These are phyloP conservation scores for Trissoscelio sp. DNA, from an alignment of 2,888 invertebrate species.

Conservation along the genomic window DNA sequence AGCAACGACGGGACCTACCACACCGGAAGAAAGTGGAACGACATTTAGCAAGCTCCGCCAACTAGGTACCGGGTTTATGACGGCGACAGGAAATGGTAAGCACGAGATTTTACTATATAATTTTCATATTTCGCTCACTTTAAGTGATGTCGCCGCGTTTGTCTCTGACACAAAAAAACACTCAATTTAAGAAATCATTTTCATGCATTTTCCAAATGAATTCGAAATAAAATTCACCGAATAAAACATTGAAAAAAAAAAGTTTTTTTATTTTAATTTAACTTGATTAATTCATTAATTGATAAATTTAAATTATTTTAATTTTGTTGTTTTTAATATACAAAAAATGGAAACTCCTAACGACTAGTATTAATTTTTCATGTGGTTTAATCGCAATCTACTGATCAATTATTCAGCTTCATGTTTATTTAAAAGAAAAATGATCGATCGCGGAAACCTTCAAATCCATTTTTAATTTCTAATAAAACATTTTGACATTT, in stretches of 20 bases:
- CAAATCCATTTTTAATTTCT: constrained; percentile 25
- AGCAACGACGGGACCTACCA: constrained; percentile 85
- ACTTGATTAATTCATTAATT: too few species aligned
- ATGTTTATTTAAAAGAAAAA: constrained; percentile 33
- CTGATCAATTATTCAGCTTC: constrained; percentile 21
- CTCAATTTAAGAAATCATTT: constrained; percentile 11
- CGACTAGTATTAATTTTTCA: not conserved
- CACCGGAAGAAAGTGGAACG: constrained; percentile 87
- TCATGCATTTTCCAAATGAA: constrained; percentile 4
- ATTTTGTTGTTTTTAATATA: not conserved
- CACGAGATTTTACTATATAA: constrained; percentile 32
- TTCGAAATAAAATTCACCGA: not conserved
- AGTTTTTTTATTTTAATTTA: too few species aligned
- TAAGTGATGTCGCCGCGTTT: constrained; percentile 11
- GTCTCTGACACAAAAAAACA: constrained; percentile 12
- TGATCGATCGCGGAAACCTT: constrained; percentile 31
- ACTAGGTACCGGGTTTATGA: constrained; percentile 87
- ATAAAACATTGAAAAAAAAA: too few species aligned
- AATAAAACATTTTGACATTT: constrained; percentile 26
- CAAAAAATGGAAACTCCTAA: not conserved
- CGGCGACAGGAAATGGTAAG: constrained; percentile 93
- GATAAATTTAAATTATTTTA: too few species aligned
- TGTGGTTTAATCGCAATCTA: not conserved
- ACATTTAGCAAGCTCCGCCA: constrained; percentile 93
- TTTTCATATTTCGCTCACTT: constrained; percentile 33